Percentiles rank a stretch among this genome's conserved stretches.
These are phyloP conservation scores for Urophycis tenuis DNA, from an alignment of 2,797 vertebrate species.

Conservation along the genomic window DNA sequence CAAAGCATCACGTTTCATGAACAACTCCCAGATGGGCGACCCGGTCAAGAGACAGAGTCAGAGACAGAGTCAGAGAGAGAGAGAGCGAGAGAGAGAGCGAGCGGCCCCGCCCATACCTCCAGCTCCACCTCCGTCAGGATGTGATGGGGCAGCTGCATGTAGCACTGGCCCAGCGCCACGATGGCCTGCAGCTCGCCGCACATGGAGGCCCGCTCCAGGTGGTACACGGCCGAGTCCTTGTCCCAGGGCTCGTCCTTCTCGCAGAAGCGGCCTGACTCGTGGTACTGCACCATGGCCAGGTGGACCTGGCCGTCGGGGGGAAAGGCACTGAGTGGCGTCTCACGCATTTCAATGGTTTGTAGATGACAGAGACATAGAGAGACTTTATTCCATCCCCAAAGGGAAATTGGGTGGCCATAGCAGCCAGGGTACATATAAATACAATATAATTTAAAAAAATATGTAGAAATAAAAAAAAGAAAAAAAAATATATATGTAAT, in stretches of 20 bases:
- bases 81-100: not conserved
- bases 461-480: not conserved
- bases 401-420: no score
- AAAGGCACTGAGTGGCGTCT: no score
- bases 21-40: not conserved
- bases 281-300: slow-evolving; percentile 92
- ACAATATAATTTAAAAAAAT: no score
- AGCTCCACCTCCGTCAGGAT: slow-evolving; percentile 80
- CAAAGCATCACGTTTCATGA: not conserved
- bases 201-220: slow-evolving; percentile 86
- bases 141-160: slow-evolving; percentile 86
- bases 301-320: slow-evolving; percentile 75
- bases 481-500: not conserved
- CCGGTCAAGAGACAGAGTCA: not conserved
- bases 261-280: slow-evolving; percentile 90
- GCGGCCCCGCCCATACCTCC: slow-evolving; percentile 65
- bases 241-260: slow-evolving; percentile 88
- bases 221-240: slow-evolving; percentile 80
- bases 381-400: no score
- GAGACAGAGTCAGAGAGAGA: not conserved
- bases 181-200: slow-evolving; percentile 97
- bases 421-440: no score
- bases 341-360: no score
- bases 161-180: slow-evolving; percentile 83
- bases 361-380: no score